Percentiles rank a stretch among this genome's conserved stretches.
Conservation (phyloP, 1,140 invertebrate species). For the Microplitis demolitor region DNA sequence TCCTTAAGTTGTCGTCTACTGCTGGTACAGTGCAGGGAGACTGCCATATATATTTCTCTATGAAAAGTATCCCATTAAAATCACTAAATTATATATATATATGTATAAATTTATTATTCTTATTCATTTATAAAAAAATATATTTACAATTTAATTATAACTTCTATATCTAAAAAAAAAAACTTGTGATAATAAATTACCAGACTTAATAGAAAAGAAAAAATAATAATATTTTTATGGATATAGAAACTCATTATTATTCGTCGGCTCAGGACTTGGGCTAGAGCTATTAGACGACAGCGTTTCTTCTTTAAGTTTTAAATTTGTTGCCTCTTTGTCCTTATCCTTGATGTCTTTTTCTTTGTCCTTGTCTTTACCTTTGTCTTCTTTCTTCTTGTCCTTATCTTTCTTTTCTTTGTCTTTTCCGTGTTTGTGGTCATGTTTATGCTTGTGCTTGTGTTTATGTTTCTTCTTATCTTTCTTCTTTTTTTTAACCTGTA, state of each 20-base stretch:
- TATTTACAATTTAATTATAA: no score
- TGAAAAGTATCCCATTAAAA: no score
- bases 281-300: slow-evolving; percentile 70
- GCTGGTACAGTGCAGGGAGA: no score
- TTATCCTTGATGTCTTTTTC: slow-evolving; percentile 55
- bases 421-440: slow-evolving; percentile 68
- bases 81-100: no score
- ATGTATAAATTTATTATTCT: no score
- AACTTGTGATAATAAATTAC: no score
- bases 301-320: slow-evolving; percentile 65
- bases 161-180: no score
- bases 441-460: slow-evolving; percentile 77
- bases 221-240: slow-evolving; percentile 4
- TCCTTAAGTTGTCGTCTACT: no score
- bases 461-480: slow-evolving; percentile 83
- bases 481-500: slow-evolving; percentile 79
- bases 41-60: no score
- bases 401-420: slow-evolving; percentile 67
- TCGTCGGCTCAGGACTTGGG: slow-evolving; percentile 62
- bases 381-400: slow-evolving; percentile 63
- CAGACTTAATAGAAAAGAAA: no score
- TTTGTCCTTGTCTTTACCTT: slow-evolving; percentile 56
- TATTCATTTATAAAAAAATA: no score
- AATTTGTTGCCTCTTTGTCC: slow-evolving; percentile 49
- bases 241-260: slow-evolving; percentile 50